Base-by-base conservation (phyloP, 2,113 vertebrate species). In the Lathamus discolor region DNA sequence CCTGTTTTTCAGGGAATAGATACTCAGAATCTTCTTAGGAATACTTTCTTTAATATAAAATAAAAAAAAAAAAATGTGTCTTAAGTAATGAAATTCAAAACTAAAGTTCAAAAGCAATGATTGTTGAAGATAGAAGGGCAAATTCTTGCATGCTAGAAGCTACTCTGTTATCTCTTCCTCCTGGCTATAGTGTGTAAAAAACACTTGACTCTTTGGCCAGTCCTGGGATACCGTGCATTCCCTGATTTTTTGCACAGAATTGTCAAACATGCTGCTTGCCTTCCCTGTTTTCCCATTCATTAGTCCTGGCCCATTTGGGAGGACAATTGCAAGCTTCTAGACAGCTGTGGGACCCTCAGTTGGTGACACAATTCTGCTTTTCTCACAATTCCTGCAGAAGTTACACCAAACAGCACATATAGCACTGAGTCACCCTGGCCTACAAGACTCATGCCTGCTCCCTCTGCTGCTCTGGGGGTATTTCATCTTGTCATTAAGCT, bases 361-460 rank as follows among this genome's bases (percentile, higher is more conserved):
- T 75, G 31, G 20, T 79, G 20, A 10, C 1, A 51, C 3, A 87
- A 35, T 57, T 83, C 14, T 48, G 16, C 23, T 74, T n/a, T 88
- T 39, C 17, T 78, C 35, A 75, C 55, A 28, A 9, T 23, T 57
- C 19, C 44, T 51, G 9, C 28, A 33, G 49, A 72, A 11, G 6
- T 16, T 66, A 11, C 11, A 51, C 13, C 2, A 4, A 85, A 14
- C 3, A 29, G 7, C 0, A 2, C 5, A 6, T 3, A 23, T 41
- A 0, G 0, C 55, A 41, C 4, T 18, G 37, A 35, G 15, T 16
- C 85, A 5, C 6, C 11, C 24, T 44, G 17, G 9, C 10, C 10
- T 22, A 24, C 6, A 61, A 41, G 49, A 51, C 6, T 92, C 9
- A 20, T 0, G 7, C 2, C 18, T 72, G 12, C 4, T 83, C 6